A percentile compares a stretch with the other conserved stretches of the same genome.
phyloP scores from a whole-genome alignment of 2,888 invertebrate genomes.

The Sericinus montela region DNA sequence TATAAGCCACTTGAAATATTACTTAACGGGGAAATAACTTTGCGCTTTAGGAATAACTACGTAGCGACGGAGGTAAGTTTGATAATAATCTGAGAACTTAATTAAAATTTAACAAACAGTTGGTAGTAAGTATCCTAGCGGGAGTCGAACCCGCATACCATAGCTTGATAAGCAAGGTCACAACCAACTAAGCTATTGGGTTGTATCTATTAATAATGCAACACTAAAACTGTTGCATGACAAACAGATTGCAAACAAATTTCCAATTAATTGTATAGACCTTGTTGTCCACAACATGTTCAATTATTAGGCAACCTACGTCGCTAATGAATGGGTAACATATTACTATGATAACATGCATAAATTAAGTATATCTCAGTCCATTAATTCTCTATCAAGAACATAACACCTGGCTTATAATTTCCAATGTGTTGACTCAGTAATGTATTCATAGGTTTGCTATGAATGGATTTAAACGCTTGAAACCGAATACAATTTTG shows the following conservation, averaged over 20 bases:
- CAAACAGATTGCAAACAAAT: neutral
- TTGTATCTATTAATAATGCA: too few species aligned
- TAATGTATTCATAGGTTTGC: neutral
- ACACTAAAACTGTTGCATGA: too few species aligned
- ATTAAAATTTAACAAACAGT: neutral
- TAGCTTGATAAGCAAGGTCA: too few species aligned
- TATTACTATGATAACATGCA: neutral
- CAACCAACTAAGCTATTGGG: too few species aligned
- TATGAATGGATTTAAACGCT: neutral
- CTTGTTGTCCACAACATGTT: neutral
- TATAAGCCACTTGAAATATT: slow-evolving; percentile 6
- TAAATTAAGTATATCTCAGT: neutral
- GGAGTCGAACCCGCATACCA: too few species aligned
- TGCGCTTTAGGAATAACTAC: neutral
- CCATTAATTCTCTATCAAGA: slow-evolving; percentile 6
- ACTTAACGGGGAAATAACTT: slow-evolving; percentile 3
- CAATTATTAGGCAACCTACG: neutral
- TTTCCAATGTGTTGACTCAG: neutral
- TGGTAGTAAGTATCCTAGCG: too few species aligned
- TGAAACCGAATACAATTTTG: neutral
- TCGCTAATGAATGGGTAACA: neutral
- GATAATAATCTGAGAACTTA: neutral
- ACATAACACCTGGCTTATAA: slow-evolving; percentile 9
- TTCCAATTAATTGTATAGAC: neutral
- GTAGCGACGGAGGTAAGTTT: neutral